Base-by-base conservation (phyloP, 2,888 invertebrate genomes). In the Drosophila demipolita region DNA sequence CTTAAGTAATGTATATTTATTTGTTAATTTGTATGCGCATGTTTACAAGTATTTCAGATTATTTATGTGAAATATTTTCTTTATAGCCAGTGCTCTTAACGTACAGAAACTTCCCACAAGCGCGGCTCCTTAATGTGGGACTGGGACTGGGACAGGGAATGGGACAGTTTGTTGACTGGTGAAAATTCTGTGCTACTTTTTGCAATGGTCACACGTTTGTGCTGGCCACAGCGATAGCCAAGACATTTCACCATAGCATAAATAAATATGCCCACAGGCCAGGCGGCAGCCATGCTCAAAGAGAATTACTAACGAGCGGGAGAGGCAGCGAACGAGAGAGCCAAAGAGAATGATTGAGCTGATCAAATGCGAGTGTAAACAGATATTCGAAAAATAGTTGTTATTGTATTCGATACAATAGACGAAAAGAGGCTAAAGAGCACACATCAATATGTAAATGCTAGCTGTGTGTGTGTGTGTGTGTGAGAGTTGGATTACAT, bases 151-250 rank as follows among this genome's bases (percentile, higher is more conserved):
- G 38, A 8, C 3, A 29, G 29, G 3, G 29, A 17, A 6, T 17
- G 32, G 45, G 45, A 45, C 23, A 7, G 38, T 2, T 3, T 23
- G 32, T 6, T 32, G 50, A 5, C 38, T 54, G 66, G 64, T 70
- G 83, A 72, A 82, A 78, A 70, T 71, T 48, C 49, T 76, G 86
- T 86, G 86, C 83, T 72, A 85, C 82, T 83, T 87, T 45, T 82
- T 66, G 66, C 65, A 54, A 32, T 66, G 69, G 49, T 62, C 70
- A 49, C 68, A 70, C 64, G 66, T 66, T 64, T 57, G 60, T 40
- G 65, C 23, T 52, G 70, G 50, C 65, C 58, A 67, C 61, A 54
- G 29, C 55, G 59, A 52, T 64, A 32, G 65, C 54, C 48, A 72
- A 80, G 65, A 65, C 58, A 73, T 78, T 82, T 75, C 84, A 89